Base-by-base conservation (phyloP, 1,140 invertebrate genomes). In the Papilio machaon region DNA sequence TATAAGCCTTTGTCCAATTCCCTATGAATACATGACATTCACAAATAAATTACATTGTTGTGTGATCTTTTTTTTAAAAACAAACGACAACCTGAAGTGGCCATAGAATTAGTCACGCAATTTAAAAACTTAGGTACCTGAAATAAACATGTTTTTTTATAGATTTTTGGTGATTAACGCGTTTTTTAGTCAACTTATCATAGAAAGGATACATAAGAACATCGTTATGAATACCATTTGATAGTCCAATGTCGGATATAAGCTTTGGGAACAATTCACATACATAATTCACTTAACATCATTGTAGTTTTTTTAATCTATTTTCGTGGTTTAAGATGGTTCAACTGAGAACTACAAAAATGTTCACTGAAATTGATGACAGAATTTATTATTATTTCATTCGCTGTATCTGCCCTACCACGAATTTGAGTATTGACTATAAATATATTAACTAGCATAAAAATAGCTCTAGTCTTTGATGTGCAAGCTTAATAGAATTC, bases 21-120 rank as follows among this genome's bases (percentile, higher is more conserved):
- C 6, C 73, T 43, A 74, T 74, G 43, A 47, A 74, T 74, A 74
- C 43, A 49, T 74, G 43, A 46, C 35, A 74, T 17, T 74, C 73
- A 75, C 47, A 47, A 75, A 73, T 73, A 73, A 73, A 75, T 75
- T 76, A 35, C 47, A 76, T 70, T 54, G 15, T 54, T 30, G 1
- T 35, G 15, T 47, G 38, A 9, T n/a, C 74, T 76, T 52, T 76
- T 76, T 19, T 52, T 76, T 76, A 35, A 7, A 52, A 10, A 47
- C 19, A 75, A 46, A 75, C 38, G n/a, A 13, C 0, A 23, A 73
- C 0, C 10, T 38, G 10, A 1, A 73, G 23, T 70, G 73, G 7
- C 38, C 43, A 19, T 11, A 23, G 17, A n/a, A 2, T 49, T 17
- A 76, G 10, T 76, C 74, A 47, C 46, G 64, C 64, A 23, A 23